phyloP scores from a whole-genome alignment of 2,797 vertebrate genomes.

The Eutrigla gurnardus region DNA sequence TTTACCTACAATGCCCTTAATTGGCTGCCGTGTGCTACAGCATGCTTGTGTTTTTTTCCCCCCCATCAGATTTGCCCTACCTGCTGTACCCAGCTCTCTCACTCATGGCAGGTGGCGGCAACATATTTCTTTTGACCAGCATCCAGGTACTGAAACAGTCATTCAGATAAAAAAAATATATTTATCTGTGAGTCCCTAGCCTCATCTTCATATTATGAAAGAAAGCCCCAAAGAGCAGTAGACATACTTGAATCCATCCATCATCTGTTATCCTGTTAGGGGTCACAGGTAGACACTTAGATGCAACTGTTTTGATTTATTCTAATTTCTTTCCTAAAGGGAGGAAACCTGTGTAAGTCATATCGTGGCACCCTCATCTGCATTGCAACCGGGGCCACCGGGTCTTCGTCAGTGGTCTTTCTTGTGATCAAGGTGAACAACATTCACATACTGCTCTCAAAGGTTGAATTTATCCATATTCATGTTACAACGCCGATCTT shows the following conservation, averaged over 20 bases:
- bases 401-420: constrained; percentile 92
- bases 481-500: neutral
- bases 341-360: constrained; percentile 92
- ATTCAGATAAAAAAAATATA: neutral
- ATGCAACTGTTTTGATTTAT: too few relatives aligned
- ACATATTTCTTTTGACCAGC: neutral
- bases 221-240: too few relatives aligned
- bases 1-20: too few relatives aligned
- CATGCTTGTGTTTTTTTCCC: neutral
- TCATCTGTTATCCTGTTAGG: too few relatives aligned
- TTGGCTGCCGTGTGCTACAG: too few relatives aligned
- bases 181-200: neutral
- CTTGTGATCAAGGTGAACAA: constrained; percentile 90
- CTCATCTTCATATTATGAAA: too few relatives aligned
- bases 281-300: too few relatives aligned
- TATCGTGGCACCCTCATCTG: constrained; percentile 94
- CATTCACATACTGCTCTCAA: neutral
- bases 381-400: constrained; percentile 92
- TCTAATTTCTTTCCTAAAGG: constrained; percentile 70
- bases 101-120: neutral
- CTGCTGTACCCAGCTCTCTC: neutral
- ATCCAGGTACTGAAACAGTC: neutral
- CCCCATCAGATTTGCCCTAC: neutral
- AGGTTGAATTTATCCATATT: neutral
- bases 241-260: too few relatives aligned